Base-by-base conservation (phyloP, 2,797 vertebrate genomes). In the Poecilia gillii region DNA sequence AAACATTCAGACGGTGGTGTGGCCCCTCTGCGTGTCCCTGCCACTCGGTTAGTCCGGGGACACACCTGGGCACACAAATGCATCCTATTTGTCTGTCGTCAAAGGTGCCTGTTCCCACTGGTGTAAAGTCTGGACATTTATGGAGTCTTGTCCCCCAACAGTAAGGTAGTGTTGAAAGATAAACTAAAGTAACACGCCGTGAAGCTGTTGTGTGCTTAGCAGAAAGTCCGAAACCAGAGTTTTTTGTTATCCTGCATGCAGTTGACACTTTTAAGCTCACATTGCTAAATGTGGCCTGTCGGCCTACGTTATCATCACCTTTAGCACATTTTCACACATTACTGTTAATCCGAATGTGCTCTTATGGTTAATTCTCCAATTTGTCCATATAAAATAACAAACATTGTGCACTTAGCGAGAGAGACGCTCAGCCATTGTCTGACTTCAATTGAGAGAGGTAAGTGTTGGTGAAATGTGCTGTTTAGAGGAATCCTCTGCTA, bases 21-120 rank as follows among this genome's bases (percentile, higher is more conserved):
- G 80, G 66, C 46, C 87, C 82, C 84, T 90, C 90, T 11, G 3
- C 83, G 80, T 45, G 72, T 11, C 72, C 80, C 68, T 80, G 89
- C 55, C 78, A 84, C 89, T 73, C 75, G 4, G 82, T 86, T 76
- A 72, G 73, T 0, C 0, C 0, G 3, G 39, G 28, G 49, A 84
- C 80, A 88, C 88, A 84, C 90, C 81, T 79, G 76, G 71, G 39
- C 45, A 45, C 71, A 73, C 55, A 79, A 33, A 43, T 59, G 43
- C 72, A 85, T 57, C 57, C 79, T 89, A 43, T 45, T 90, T 89
- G 72, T 46, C 13, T 4, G 49, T 70, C 20, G 31, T 75, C 71
- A 77, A 75, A 53, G 79, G 23, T 43, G 43, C 41, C 57, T 55
- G 66, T 49, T 28, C 36, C 78, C 70, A 77, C n/a, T 0, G 0